Evolutionary conservation across 2,797 vertebrate species (phyloP), one percentile per base, ranked within the genome.

Genomic region (Malurus splendens): DNA sequence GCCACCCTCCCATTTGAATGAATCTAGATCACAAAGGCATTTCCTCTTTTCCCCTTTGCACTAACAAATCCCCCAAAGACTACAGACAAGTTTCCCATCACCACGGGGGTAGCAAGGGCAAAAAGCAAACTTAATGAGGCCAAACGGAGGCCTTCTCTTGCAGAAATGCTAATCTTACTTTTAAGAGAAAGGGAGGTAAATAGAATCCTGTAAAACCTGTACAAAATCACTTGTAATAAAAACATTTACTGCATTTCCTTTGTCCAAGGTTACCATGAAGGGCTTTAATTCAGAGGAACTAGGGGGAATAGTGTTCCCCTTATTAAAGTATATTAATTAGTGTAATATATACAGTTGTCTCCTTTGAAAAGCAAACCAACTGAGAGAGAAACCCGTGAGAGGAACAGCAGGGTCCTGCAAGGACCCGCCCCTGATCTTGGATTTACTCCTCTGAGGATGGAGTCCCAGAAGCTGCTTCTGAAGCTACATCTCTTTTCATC

Each of bases 261-360:
- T 78, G 57, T 55, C 55, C 54, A 70, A 57, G 55, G 57, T 72
- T 95, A 81, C 64, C 28, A 70, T 18, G 52, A 81, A 74, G 59
- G 54, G 57, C 23, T 93, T 90, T 84, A 92, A 82, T 81, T 77
- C 88, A 78, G 42, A 32, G 32, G 60, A 92, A 87, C 88, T 90
- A 85, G 62, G 83, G 74, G 89, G 87, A 94, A 93, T 87, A 93
- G 33, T 84, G 54, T 75, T 95, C 75, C 65, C 86, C 78, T 93
- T 80, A 71, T 83, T 95, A 91, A 96, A 96, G 96, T 95, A 75
- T 78, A 94, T 94, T 94, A 95, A 96, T 97, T 97, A 96, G 73
- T 66, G 74, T 94, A 96, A 84, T 91, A 82, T 60, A 94, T 92
- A 93, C 64, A 90, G 84, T 71, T 88, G 57, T 91, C 56, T 94